A percentile compares a stretch with the other conserved stretches of the same genome.
Conservation (phyloP, 2,797 vertebrate genomes). For the Calcarius lapponicus region DNA sequence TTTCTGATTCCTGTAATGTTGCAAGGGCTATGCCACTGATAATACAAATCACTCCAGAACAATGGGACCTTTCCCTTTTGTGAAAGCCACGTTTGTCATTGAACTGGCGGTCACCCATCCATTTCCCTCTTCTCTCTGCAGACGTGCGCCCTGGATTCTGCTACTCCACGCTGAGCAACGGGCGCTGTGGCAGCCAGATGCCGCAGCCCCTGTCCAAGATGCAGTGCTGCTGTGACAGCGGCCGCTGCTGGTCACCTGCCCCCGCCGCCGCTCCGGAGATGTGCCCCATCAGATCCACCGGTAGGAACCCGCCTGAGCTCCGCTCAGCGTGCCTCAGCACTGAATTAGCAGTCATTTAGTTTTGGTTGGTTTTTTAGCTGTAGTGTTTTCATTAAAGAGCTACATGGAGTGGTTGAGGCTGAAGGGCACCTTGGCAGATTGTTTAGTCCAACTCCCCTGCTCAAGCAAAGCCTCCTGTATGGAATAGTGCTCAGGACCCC, state of each 20-base stretch:
- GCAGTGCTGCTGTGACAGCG: constrained; percentile 92
- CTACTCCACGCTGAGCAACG: constrained; percentile 84
- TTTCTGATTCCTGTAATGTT: not conserved
- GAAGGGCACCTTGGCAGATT: not conserved
- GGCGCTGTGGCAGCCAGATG: constrained; percentile 89
- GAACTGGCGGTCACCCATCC: not conserved
- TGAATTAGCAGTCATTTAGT: not conserved
- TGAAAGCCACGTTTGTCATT: not conserved
- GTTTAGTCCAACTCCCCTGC: not conserved
- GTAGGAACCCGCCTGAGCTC: constrained; percentile 68
- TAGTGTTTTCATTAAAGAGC: not conserved
- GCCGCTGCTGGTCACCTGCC: constrained; percentile 91
- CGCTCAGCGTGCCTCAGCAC: accelerated
- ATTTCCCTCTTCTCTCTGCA: constrained; percentile 56
- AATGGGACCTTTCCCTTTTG: not conserved
- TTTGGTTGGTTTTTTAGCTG: not conserved
- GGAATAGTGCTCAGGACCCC: not conserved
- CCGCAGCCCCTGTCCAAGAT: constrained; percentile 87
- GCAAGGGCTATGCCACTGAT: not conserved
- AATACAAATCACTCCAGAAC: not conserved
- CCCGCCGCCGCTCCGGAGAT: constrained; percentile 81
- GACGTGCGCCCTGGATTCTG: constrained; percentile 91
- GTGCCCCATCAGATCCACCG: constrained; percentile 91
- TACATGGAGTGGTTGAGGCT: not conserved
- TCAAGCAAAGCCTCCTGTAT: not conserved